Base-by-base conservation (phyloP, 2,888 invertebrate species). In the Prosopocoilus inquinatus region DNA sequence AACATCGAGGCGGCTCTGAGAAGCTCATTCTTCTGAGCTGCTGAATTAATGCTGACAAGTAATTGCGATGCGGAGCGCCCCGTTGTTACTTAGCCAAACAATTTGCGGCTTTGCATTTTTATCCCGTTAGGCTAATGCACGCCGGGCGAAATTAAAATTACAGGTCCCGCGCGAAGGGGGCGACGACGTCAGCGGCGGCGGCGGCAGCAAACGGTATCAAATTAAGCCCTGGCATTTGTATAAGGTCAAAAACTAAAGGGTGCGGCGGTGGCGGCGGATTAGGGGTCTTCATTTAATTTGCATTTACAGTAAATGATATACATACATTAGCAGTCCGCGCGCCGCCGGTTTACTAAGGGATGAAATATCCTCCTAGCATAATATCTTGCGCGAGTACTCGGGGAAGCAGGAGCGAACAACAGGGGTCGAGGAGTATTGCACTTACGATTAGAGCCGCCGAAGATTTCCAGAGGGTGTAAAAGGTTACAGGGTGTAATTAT, bases 231-330 rank as follows among this genome's bases (percentile, higher is more conserved):
- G 75, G 71, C 74, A 74, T 74, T 57, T 73, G 63, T 69, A 66
- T 69, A 75, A 74, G 73, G 74, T 74, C 73, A 69, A 58, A 54
- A 61, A 60, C 65, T 58, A 65, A 65, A 62, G 67, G 69, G 66
- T 64, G 64, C 57, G 15, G 13, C 41, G 41, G 64, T 55, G 15
- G 13, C 41, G 41, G 11, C 20, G 20, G 20, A 28, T 36, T 36
- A 15, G 41, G 41, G 41, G 57, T 57, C 58, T 50, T 50, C 59
- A 52, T 64, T 66, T 65, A 62, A 70, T 74, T 74, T 73, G 71
- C 72, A 73, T 73, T 73, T 73, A 73, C 71, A 73, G 73, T 74
- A 72, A 73, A 69, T 70, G 72, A 73, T 73, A 73, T 73, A 68
- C 73, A 73, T 72, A 72, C 55, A 71, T 71, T 70, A 67, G 45